These are phyloP conservation scores for Drosophila neocordata DNA, from an alignment of 1,140 invertebrate genomes.

Conservation along the genomic window DNA sequence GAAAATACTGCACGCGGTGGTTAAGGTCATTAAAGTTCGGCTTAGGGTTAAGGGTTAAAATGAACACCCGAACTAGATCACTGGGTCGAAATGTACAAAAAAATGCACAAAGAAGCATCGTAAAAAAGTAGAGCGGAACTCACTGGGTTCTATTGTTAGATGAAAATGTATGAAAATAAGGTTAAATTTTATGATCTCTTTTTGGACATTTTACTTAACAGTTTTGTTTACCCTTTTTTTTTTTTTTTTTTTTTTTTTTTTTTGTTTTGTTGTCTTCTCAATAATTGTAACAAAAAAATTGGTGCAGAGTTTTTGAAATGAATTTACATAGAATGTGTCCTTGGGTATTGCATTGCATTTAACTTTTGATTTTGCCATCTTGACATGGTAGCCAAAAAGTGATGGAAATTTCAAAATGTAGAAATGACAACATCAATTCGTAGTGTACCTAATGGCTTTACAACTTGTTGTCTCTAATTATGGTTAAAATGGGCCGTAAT, in stretches of 20 bases:
- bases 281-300: slow-evolving; percentile 77
- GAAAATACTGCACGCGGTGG: slow-evolving; percentile 14
- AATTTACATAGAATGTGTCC: slow-evolving; percentile 68
- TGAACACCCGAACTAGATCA: slow-evolving; percentile 72
- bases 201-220: not conserved
- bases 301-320: slow-evolving; percentile 34
- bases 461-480: slow-evolving; percentile 82
- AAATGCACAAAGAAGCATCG: slow-evolving; percentile 55
- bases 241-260: slow-evolving; percentile 28
- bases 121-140: slow-evolving; percentile 75
- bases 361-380: slow-evolving; percentile 79
- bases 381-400: slow-evolving; percentile 40
- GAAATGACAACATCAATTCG: slow-evolving; percentile 3
- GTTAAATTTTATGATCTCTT: slow-evolving; percentile 35
- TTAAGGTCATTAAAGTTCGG: not conserved
- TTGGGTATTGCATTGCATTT: slow-evolving; percentile 60
- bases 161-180: slow-evolving; percentile 5
- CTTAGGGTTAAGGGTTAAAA: slow-evolving; percentile 26
- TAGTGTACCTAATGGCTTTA: slow-evolving; percentile 64
- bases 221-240: not conserved
- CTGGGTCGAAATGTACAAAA: slow-evolving; percentile 53
- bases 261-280: slow-evolving; percentile 14
- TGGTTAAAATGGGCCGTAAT: slow-evolving; percentile 79
- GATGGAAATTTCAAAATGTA: slow-evolving; percentile 5
- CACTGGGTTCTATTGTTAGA: slow-evolving; percentile 37